Percentiles rank a stretch among this genome's conserved stretches.
These are phyloP conservation scores for Paramuricea clavata DNA, from an alignment of 92 coral and sea anemone species.

Conservation along the genomic window DNA sequence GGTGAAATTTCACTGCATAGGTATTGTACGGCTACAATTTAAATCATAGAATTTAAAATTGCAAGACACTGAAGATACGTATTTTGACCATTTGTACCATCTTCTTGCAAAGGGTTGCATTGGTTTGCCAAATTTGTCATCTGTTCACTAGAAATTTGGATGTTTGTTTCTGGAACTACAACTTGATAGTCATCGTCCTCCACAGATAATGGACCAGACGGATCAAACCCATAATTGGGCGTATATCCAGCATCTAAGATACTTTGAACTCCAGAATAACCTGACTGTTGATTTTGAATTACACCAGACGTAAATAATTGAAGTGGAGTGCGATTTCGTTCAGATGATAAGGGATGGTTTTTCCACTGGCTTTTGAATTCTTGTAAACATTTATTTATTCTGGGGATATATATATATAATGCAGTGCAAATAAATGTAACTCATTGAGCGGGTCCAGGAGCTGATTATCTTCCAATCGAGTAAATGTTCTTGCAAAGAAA, in stretches of 20 bases:
- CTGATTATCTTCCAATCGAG: conserved; percentile 37
- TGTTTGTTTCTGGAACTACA: conserved; percentile 43
- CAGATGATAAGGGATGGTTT: conserved; percentile 66
- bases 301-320: conserved; percentile 72
- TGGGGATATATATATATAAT: conserved; percentile 38
- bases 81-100: conserved; percentile 57
- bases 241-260: conserved; percentile 37
- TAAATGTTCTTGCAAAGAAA: conserved; percentile 39
- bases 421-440: conserved; percentile 63
- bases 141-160: conserved; percentile 51
- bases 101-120: conserved; percentile 56
- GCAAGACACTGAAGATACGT: conserved; percentile 48
- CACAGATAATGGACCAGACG: conserved; percentile 48
- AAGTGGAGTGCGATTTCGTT: conserved; percentile 61
- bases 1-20: too few relatives aligned
- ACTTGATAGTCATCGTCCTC: conserved; percentile 58
- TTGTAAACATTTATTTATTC: conserved; percentile 58
- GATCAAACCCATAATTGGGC: conserved; percentile 56
- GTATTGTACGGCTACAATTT: neutral
- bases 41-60: conserved; percentile 24
- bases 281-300: conserved; percentile 57
- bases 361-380: conserved; percentile 64
- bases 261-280: conserved; percentile 63
- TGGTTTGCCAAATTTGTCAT: conserved; percentile 41
- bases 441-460: conserved; percentile 63